Base-by-base conservation (phyloP, 2,888 invertebrate genomes). In the Ethmia dodecea region DNA sequence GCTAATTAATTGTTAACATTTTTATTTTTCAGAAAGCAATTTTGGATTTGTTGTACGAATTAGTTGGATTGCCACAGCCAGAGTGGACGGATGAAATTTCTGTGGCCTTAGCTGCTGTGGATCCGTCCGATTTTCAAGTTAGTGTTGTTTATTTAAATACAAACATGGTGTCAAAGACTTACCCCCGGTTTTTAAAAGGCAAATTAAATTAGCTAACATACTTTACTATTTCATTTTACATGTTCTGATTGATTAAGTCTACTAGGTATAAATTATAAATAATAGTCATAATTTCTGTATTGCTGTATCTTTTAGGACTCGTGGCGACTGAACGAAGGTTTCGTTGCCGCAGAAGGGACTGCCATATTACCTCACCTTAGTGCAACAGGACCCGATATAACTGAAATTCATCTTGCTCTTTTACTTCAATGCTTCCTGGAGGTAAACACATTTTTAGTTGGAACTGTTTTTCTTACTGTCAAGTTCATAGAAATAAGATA, bases 51-150 rank as follows among this genome's bases (percentile, higher is more conserved):
- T 84, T 98, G 27, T 98, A 95, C 69, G 97, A 98, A 71, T 79
- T 98, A 38, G 90, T 98, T 52, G 93, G 94, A 38, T 81, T 98
- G 47, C 93, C 94, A 27, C 91, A 95, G 66, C 97, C 97, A 0
- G 93, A 93, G 57, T 97, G 96, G 96, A 96, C 96, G 1, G 96
- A 96, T 58, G 96, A 98, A 72, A 93, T 97, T 53, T 92, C 93
- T 28, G 93, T 94, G 24, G 97, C 97, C 1, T 77, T 98, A 45
- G 91, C 93, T 46, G 95, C 95, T 25, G 92, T 96, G 41, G 96
- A 97, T 89, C 95, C 96, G 2, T 93, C 94, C 13, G 92, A 92
- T 67, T 92, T 92, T 54, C 91, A 91, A 63, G 86, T 86, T 49
- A 60, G 60, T 52, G 9, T 12, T 13, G 16, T 33, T 29, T 28